Evolutionary conservation across 2,797 vertebrate species (phyloP), one percentile per base, ranked within the genome.

Genomic region (Sphaeramia orbicularis): DNA sequence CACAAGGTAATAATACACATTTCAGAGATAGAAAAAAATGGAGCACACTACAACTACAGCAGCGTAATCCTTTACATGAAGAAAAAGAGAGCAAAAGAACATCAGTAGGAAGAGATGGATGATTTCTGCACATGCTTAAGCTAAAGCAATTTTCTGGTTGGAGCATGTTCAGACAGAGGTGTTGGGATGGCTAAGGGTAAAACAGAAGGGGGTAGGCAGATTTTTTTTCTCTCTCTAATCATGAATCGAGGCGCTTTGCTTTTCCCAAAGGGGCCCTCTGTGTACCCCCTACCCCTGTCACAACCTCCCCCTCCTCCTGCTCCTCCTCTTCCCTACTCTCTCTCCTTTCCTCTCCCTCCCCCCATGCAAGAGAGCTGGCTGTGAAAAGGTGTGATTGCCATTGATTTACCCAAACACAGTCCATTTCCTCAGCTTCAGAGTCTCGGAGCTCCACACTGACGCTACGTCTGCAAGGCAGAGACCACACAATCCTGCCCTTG

Each of bases 321-420:
- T 44, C 35, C 27, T 24, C 48, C 12, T 2, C 21, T 38, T 32
- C 58, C 53, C 19, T 19, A 40, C 66, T 43, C 59, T 40, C 66
- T 18, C 10, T 59, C 64, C 49, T 48, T 76, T 30, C 42, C 45
- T 74, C 76, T 45, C 76, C 81, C 84, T 52, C 60, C 86, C 73
- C 74, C 81, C 55, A 84, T 11, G 43, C 1, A 11, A 49, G 76
- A 72, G 61, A 64, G 72, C 83, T 59, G 66, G 80, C 77, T 65
- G 74, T 76, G 85, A 71, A 62, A 77, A 80, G 71, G 84, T 76
- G 85, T 81, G 85, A 91, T 90, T 83, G 73, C 76, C 81, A 91
- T 91, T 74, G 63, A 93, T 91, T 85, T 77, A 77, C 81, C 76
- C 86, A 47, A 82, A 81, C 81, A 75, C 83, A 83, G 85, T 30